Conservation (phyloP, 2,888 invertebrate species). For the Tanytarsus gracilentus region DNA sequence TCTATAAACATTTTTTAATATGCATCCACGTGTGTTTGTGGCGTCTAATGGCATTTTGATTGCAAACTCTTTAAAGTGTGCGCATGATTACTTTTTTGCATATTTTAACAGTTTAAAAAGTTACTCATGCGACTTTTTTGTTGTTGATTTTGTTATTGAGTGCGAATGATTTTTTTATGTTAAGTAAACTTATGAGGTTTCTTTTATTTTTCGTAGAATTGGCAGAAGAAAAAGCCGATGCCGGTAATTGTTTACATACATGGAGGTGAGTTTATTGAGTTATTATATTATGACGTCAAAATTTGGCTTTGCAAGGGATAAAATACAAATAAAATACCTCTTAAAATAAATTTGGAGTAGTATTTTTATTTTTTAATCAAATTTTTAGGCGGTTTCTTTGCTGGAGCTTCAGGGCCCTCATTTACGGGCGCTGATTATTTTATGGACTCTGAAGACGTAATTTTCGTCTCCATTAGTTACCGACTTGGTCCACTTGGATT, state of each 20-base stretch:
- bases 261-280: slow-evolving; percentile 38
- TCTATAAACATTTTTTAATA: too few species aligned
- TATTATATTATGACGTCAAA: neutral
- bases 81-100: too few species aligned
- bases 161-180: neutral
- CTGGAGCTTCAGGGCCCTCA: slow-evolving; percentile 42
- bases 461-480: slow-evolving; percentile 46
- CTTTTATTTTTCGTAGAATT: neutral
- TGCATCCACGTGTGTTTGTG: too few species aligned
- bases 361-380: too few species aligned
- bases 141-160: too few species aligned
- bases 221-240: slow-evolving; percentile 34
- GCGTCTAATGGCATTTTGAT: too few species aligned
- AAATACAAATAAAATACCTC: too few species aligned
- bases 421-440: slow-evolving; percentile 46
- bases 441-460: slow-evolving; percentile 44
- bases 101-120: too few species aligned
- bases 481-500: slow-evolving; percentile 44
- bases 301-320: neutral
- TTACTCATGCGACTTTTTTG: too few species aligned
- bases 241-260: slow-evolving; percentile 49
- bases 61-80: too few species aligned
- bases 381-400: slow-evolving; percentile 42
- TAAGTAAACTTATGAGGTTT: neutral
- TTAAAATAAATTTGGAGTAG: too few species aligned